Evolutionary conservation across 2,888 invertebrate genomes (phyloP).

Genomic region (Noctua pronuba): DNA sequence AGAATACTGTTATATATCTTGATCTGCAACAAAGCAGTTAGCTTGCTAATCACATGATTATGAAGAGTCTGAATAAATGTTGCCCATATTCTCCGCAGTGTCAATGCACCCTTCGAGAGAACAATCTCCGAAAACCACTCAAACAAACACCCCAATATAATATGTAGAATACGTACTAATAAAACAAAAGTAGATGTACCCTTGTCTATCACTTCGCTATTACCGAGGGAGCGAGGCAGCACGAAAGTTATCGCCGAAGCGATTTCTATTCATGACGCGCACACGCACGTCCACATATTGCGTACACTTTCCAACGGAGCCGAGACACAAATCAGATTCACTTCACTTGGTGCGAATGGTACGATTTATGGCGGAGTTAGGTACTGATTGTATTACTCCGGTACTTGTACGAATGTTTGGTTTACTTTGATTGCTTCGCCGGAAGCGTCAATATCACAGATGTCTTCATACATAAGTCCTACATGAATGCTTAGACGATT

Average conservation of each 20-base stretch:
- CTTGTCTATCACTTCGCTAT: constrained; percentile 75
- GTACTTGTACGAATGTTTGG: constrained; percentile 46
- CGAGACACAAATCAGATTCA: constrained; percentile 68
- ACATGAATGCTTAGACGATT: constrained; percentile 27
- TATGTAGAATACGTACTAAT: constrained; percentile 76
- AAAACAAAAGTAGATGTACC: constrained; percentile 76
- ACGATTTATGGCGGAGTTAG: constrained; percentile 62
- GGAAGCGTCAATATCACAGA: constrained; percentile 43
- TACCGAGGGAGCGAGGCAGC: constrained; percentile 67
- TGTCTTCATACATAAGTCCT: constrained; percentile 30
- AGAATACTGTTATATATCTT: constrained; percentile 10
- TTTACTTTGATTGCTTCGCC: constrained; percentile 48
- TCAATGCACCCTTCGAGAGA: constrained; percentile 30
- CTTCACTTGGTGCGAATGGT: constrained; percentile 60
- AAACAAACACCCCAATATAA: constrained; percentile 65
- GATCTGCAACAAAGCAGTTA: not conserved
- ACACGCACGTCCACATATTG: constrained; percentile 70
- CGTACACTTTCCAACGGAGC: constrained; percentile 67
- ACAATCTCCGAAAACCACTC: constrained; percentile 40
- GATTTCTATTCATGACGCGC: constrained; percentile 87
- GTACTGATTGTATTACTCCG: constrained; percentile 63
- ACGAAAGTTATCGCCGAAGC: constrained; percentile 81
- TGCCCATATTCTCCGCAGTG: constrained; percentile 7
- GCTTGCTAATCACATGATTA: not conserved
- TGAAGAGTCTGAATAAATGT: not conserved